Evolutionary conservation across 92 coral and sea anemone genomes (phyloP).

Genomic region (Palythoa heliodiscus): DNA sequence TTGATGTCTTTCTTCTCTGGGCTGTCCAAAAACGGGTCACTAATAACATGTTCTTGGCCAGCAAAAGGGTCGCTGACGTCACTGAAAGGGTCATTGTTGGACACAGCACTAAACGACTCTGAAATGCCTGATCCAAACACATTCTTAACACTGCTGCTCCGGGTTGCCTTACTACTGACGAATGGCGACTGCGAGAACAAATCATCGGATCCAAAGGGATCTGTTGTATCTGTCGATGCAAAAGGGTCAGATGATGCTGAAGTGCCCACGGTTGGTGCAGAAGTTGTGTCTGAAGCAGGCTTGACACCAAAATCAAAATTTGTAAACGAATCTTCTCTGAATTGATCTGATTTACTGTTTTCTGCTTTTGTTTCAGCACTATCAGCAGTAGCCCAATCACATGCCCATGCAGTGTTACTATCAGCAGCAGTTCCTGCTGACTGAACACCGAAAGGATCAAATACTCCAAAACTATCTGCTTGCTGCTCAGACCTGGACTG

Average conservation of each 20-base stretch:
- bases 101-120: conserved; percentile 50
- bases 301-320: conserved; percentile 64
- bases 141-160: conserved; percentile 30
- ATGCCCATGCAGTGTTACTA: conserved; percentile 20
- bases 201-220: conserved; percentile 52
- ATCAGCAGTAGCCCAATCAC: not conserved
- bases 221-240: conserved; percentile 16
- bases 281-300: conserved; percentile 1
- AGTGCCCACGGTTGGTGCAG: conserved; percentile 27
- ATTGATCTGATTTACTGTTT: conserved; percentile 50
- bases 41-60: conserved; percentile 58
- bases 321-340: conserved; percentile 76
- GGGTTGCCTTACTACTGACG: conserved; percentile 22
- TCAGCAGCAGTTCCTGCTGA: not conserved
- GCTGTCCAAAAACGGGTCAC: conserved; percentile 81
- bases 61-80: conserved; percentile 94
- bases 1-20: conserved; percentile 60
- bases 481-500: conserved; percentile 46
- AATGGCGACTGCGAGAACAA: conserved; percentile 59
- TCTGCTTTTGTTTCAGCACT: not conserved
- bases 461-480: not conserved
- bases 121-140: conserved; percentile 37
- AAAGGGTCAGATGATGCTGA: conserved; percentile 50
- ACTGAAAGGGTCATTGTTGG: conserved; percentile 80
- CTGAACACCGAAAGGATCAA: conserved; percentile 36